Percentiles rank a stretch among this genome's conserved stretches.
These are phyloP conservation scores for Sycobia sp. DNA, from an alignment of 1,140 invertebrate genomes.

Conservation along the genomic window DNA sequence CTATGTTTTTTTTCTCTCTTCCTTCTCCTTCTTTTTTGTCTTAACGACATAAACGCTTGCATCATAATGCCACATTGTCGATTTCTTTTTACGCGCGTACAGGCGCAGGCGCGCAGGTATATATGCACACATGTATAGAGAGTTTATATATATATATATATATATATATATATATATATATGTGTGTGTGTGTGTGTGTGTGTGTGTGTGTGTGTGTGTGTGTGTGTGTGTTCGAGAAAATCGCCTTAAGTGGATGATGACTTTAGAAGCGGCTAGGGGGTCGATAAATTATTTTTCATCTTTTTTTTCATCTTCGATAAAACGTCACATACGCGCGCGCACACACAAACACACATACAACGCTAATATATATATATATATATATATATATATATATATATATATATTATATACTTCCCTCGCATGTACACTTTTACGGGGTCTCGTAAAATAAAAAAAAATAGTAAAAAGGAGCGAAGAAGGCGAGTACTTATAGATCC, in stretches of 20 bases:
- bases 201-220: too few species aligned
- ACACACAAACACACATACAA: too few species aligned
- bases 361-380: too few species aligned
- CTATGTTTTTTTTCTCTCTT: conserved; percentile 3
- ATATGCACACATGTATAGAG: too few species aligned
- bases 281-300: conserved; percentile 32
- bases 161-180: too few species aligned
- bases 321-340: neutral
- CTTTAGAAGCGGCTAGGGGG: conserved; percentile 19
- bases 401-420: too few species aligned
- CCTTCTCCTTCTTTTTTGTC: neutral
- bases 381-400: too few species aligned
- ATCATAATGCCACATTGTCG: conserved; percentile 2
- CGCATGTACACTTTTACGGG: conserved; percentile 21
- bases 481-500: conserved; percentile 2
- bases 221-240: conserved; percentile 17
- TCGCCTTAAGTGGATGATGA: conserved; percentile 22
- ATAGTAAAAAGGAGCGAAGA: neutral
- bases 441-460: conserved; percentile 24
- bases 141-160: too few species aligned
- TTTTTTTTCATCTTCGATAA: conserved; percentile 24
- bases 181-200: too few species aligned
- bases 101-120: too few species aligned
- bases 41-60: conserved; percentile 25
- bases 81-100: conserved; percentile 16